A percentile compares a stretch with the other conserved stretches of the same genome.
phyloP scores from a whole-genome alignment of 2,888 invertebrate species.

The Synergus laeviventris region DNA sequence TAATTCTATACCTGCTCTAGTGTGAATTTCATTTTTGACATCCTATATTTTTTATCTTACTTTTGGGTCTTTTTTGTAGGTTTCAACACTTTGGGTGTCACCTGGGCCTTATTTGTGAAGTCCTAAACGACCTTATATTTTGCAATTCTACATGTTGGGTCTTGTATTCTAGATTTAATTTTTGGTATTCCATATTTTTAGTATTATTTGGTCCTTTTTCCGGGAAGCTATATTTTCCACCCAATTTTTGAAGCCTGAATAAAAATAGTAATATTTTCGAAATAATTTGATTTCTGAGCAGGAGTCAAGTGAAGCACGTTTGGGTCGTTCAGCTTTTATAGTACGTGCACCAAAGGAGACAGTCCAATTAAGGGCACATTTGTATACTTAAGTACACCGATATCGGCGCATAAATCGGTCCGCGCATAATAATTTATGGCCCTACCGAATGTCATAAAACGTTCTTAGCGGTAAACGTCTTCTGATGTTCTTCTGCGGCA shows the following conservation, averaged over 20 bases:
- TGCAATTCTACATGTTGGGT: too few species aligned
- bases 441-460: conserved; percentile 68
- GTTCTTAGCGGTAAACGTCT: conserved; percentile 48
- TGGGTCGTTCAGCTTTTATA: conserved; percentile 57
- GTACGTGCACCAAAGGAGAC: conserved; percentile 61
- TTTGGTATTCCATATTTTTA: too few species aligned
- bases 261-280: background rate
- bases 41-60: too few species aligned
- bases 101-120: too few species aligned
- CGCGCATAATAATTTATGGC: conserved; percentile 64
- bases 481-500: conserved; percentile 27
- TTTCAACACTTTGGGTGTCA: too few species aligned
- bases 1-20: too few species aligned
- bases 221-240: background rate
- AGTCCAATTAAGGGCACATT: conserved; percentile 70
- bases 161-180: too few species aligned
- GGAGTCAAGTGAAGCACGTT: background rate
- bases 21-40: too few species aligned
- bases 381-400: conserved; percentile 67
- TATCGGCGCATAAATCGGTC: conserved; percentile 68
- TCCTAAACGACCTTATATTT: too few species aligned
- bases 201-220: background rate
- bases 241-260: background rate
- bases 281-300: background rate
- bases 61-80: too few species aligned